Evolutionary conservation across 2,888 invertebrate genomes (phyloP), one percentile per base, ranked within the genome.

Genomic region (Strigamia transsilvanica): DNA sequence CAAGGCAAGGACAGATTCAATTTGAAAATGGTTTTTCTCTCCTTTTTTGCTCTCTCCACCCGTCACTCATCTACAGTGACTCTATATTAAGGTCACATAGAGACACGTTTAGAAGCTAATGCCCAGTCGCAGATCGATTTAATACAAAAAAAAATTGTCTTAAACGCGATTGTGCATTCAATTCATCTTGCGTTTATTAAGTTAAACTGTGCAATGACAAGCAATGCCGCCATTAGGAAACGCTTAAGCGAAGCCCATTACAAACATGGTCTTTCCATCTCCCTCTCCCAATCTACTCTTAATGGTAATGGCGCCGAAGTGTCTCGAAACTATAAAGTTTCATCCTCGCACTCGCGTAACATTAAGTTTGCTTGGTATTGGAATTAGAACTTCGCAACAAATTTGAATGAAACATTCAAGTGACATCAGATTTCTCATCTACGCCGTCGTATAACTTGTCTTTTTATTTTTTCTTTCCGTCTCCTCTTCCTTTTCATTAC

Each of bases 161-260:
- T 66, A 21, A 12, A 66, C 23, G 15, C 73, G 32, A 73, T 32
- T 73, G 73, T 73, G 73, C n/a, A 56, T 73, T 73, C 73, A 73
- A 73, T 73, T 73, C 73, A 73, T 73, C 73, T 73, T 73, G 73
- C 15, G 73, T 73, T 73, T 73, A 73, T 73, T 73, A 73, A 73
- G 73, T 73, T 73, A 73, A 73, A 73, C 73, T 73, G 32, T n/a
- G 32, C 27, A 73, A 73, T 73, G 73, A 73, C 73, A 73, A 38
- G 23, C 73, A 32, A 27, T 73, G 73, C 73, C 73, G 32, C 73
- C 73, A 73, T 73, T 73, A 73, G 73, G 73, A 73, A 73, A 73
- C 73, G 73, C 73, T 73, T 73, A 73, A 73, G 73, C 73, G 73
- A 73, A 73, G 73, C 73, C 73, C 73, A 73, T 73, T 73, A 73